A percentile compares a stretch with the other conserved stretches of the same genome.
Evolutionary conservation across 2,113 vertebrate genomes (phyloP).

Genomic region (Gobio gobio): DNA sequence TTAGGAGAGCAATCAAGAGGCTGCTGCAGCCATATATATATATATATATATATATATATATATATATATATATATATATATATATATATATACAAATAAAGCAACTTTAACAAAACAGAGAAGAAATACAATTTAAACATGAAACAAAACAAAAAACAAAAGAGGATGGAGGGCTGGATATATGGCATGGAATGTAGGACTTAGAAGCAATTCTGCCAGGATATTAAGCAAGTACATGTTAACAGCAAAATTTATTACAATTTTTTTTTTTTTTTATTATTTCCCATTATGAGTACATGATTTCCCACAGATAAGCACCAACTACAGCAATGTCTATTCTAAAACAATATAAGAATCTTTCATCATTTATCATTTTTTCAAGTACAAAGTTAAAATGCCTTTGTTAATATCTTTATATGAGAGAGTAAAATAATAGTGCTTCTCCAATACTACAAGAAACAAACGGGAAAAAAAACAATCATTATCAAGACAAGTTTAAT

Average conservation of each 20-base stretch:
- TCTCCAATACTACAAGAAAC: conserved; percentile 90
- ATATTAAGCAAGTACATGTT: conserved; percentile 84
- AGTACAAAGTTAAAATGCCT: conserved; percentile 99
- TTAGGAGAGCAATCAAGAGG: conserved; percentile 84
- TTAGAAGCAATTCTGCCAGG: conserved; percentile 73
- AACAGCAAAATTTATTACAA: conserved; percentile 83
- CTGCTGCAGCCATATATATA: conserved; percentile 86
- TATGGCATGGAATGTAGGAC: conserved; percentile 88
- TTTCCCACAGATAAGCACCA: conserved; percentile 94
- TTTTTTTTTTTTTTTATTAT: conserved; percentile 65
- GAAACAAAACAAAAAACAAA: not conserved
- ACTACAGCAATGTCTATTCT: conserved; percentile 98
- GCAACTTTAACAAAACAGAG: conserved; percentile 76
- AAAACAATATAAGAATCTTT: conserved; percentile 94
- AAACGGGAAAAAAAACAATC: conserved; percentile 82
- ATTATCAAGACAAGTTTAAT: conserved; percentile 92
- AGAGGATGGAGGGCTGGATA: conserved; percentile 63
- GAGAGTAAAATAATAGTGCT: conserved; percentile 96
- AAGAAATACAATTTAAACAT: conserved; percentile 47
- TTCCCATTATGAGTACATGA: conserved; percentile 87
- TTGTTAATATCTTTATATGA: conserved; percentile 93
- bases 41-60: conserved; percentile 11
- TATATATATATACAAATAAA: conserved; percentile 31
- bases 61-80: not conserved
- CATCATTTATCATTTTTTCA: conserved; percentile 86